Evolutionary conservation across 2,888 invertebrate species (phyloP).

Genomic region (Zygothrica quintamaculata): DNA sequence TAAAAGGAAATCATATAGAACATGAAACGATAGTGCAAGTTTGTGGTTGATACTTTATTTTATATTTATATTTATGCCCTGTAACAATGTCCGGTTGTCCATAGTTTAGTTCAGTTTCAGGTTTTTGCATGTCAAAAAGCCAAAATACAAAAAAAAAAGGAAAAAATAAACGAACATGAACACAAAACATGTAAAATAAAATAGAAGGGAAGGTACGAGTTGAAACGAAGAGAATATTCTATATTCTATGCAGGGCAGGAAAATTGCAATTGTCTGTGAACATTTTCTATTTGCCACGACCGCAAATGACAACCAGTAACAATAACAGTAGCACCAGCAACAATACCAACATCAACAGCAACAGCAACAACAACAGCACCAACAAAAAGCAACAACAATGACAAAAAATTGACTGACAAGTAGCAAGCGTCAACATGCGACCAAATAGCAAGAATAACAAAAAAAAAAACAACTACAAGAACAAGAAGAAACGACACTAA

Average conservation of each 20-base stretch:
- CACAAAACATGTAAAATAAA: not conserved
- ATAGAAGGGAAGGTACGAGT: too few species aligned
- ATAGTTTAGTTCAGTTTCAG: not conserved
- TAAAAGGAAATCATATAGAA: not conserved
- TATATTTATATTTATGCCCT: too few species aligned
- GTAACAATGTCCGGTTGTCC: too few species aligned
- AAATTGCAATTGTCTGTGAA: conserved; percentile 35
- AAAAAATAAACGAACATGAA: not conserved
- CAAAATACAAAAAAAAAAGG: conserved; percentile 3
- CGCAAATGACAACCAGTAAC: conserved; percentile 26
- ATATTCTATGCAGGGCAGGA: conserved; percentile 23
- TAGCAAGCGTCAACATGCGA: conserved; percentile 1
- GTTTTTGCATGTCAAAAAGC: conserved; percentile 24
- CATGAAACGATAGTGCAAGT: too few species aligned
- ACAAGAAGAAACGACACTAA: conserved; percentile 5
- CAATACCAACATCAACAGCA: too few species aligned
- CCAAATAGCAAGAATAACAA: not conserved
- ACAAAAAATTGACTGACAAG: conserved; percentile 21
- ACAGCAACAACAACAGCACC: conserved; percentile 8
- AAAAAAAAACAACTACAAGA: not conserved
- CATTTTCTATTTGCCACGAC: conserved; percentile 24
- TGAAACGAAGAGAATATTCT: conserved; percentile 10
- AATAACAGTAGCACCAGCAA: conserved; percentile 8
- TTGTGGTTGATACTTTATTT: too few species aligned
- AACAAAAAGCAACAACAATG: conserved; percentile 7